A percentile compares a stretch with the other conserved stretches of the same genome.
phyloP scores from a whole-genome alignment of 37 sponge, comb jelly and placozoan genomes.

The Hormiphora californensis region DNA sequence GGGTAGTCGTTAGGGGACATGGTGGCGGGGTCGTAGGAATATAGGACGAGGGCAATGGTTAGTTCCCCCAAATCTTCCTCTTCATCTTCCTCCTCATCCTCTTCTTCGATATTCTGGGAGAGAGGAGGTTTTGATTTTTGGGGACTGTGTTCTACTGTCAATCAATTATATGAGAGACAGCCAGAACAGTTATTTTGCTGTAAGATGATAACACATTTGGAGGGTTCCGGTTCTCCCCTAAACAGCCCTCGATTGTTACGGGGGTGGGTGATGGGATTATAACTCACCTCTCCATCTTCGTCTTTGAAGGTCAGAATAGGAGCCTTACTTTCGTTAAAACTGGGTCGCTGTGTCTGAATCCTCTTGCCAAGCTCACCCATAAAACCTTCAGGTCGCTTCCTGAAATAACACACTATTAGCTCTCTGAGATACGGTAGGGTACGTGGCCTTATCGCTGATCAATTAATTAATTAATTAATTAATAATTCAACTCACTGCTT shows the following conservation, averaged over 20 bases:
- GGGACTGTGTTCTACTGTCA: too few species aligned
- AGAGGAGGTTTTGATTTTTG: too few species aligned
- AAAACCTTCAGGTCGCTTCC: slow-evolving; percentile 2
- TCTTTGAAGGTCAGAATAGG: not conserved
- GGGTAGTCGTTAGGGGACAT: slow-evolving; percentile 72
- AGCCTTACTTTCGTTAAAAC: not conserved
- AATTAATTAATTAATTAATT: too few species aligned
- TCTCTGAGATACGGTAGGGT: too few species aligned
- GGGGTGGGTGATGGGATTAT: not conserved
- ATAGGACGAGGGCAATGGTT: slow-evolving; percentile 33
- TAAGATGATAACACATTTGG: too few species aligned
- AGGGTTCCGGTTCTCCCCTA: too few species aligned
- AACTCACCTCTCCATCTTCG: not conserved
- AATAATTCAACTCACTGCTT: too few species aligned
- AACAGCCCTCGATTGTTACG: not conserved
- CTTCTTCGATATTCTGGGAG: not conserved
- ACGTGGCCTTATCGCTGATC: too few species aligned
- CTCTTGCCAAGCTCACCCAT: slow-evolving; percentile 2
- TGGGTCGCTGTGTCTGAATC: slow-evolving; percentile 36
- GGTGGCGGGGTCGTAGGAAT: slow-evolving; percentile 62
- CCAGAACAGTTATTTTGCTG: too few species aligned
- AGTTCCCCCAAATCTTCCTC: slow-evolving; percentile 19
- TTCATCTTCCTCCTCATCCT: slow-evolving; percentile 19
- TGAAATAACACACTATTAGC: too few species aligned
- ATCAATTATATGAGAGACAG: too few species aligned